phyloP scores from a whole-genome alignment of 2,797 vertebrate genomes.

The Merluccius polli region DNA sequence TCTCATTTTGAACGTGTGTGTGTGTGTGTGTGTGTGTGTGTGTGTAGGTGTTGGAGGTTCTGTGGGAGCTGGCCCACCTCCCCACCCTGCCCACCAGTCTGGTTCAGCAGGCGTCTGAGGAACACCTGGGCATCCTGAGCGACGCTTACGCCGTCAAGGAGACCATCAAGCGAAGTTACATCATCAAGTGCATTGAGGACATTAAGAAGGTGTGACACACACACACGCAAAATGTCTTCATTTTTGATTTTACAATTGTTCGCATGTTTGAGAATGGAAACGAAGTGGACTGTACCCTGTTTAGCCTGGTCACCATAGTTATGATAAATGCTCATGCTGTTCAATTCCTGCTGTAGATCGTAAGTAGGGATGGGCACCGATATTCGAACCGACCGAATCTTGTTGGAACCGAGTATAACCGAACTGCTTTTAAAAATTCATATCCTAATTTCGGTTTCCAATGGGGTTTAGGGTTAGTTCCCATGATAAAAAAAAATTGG shows the following conservation, averaged over 20 bases:
- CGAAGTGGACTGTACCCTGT: no score
- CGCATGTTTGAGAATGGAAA: no score
- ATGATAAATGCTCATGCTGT: not conserved
- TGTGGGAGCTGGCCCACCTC: constrained; percentile 97
- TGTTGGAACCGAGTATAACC: not conserved
- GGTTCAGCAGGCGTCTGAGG: constrained; percentile 94
- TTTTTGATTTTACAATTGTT: no score
- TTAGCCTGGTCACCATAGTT: no score
- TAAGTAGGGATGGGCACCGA: no score
- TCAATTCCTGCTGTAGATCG: no score
- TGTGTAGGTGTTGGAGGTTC: constrained; percentile 88
- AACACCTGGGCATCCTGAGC: constrained; percentile 94
- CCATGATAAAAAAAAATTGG: no score
- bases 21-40: no score
- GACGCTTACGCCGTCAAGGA: constrained; percentile 98
- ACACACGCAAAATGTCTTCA: not conserved
- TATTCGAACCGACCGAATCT: not conserved
- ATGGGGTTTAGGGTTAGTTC: no score
- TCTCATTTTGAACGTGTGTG: no score
- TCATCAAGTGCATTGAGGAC: constrained; percentile 98
- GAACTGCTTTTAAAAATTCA: not conserved
- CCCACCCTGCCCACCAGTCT: constrained; percentile 88
- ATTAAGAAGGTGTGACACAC: constrained; percentile 88
- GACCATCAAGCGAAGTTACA: constrained; percentile 91
- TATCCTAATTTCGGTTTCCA: not conserved